Evolutionary conservation across 2,797 vertebrate genomes (phyloP).

Genomic region (Megaceryle alcyon): DNA sequence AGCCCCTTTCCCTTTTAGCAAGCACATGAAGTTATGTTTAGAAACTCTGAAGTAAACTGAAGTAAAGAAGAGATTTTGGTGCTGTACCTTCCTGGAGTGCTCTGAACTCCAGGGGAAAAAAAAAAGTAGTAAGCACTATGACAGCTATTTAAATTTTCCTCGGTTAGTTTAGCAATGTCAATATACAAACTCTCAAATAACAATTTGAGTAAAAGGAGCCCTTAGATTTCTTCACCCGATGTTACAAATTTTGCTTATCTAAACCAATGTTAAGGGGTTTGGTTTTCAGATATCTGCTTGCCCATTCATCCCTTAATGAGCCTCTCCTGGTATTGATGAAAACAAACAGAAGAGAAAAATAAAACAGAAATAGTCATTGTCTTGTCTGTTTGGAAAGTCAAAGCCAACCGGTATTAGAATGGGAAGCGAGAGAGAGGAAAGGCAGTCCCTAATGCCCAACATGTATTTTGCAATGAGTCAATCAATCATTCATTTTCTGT

Average conservation of each 20-base stretch:
- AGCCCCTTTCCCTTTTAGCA: not conserved
- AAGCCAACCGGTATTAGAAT: not conserved
- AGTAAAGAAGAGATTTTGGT: not conserved
- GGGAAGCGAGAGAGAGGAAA: not conserved
- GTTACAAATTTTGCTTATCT: not conserved
- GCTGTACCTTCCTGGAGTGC: not conserved
- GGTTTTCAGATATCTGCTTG: not conserved
- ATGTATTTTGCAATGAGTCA: not conserved
- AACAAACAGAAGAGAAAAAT: not conserved
- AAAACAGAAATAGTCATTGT: not conserved
- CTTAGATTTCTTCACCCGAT: not conserved
- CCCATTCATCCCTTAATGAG: not conserved
- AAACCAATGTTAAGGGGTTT: not conserved
- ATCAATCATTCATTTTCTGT: slow-evolving; percentile 9
- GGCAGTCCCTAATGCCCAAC: not conserved
- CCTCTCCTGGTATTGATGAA: not conserved
- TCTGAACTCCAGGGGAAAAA: not conserved
- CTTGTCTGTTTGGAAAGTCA: not conserved
- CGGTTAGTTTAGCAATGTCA: not conserved
- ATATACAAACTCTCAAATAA: not conserved
- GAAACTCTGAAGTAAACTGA: not conserved
- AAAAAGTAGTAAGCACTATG: not conserved
- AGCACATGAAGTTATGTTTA: not conserved
- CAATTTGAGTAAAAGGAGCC: not conserved
- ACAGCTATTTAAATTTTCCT: not conserved